Percentiles rank a stretch among this genome's conserved stretches.
Conservation (phyloP, 2,797 vertebrate species). For the Gymnoscopelus microlampas region DNA sequence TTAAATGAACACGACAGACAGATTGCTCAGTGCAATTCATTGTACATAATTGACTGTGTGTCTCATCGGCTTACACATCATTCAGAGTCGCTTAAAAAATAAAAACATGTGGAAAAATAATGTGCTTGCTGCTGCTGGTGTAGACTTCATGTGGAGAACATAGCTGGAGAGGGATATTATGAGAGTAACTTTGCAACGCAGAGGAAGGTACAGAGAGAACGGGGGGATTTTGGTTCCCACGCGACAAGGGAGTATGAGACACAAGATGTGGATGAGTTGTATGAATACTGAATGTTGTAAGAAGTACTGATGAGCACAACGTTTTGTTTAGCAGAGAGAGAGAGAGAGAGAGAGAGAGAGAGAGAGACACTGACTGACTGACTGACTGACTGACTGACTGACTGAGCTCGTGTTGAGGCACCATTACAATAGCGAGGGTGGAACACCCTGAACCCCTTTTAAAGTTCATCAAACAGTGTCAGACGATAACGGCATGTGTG, state of each 20-base stretch:
- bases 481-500: too few species aligned
- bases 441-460: too few species aligned
- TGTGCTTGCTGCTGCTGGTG: neutral
- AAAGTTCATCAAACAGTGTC: too few species aligned
- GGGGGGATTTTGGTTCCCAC: slow-evolving; percentile 11
- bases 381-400: too few species aligned
- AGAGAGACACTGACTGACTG: too few species aligned
- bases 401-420: too few species aligned
- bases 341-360: too few species aligned
- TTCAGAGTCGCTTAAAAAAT: slow-evolving; percentile 2
- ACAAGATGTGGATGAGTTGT: too few species aligned
- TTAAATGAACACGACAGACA: slow-evolving; percentile 21
- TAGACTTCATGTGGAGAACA: slow-evolving; percentile 23
- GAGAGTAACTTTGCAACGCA: slow-evolving; percentile 8
- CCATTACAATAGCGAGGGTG: too few species aligned
- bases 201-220: slow-evolving; percentile 1
- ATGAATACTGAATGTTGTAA: too few species aligned
- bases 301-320: too few species aligned
- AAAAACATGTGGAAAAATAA: neutral
- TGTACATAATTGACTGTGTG: slow-evolving; percentile 11
- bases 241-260: neutral
- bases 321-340: too few species aligned
- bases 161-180: slow-evolving; percentile 23
- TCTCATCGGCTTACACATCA: slow-evolving; percentile 7
- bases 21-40: slow-evolving; percentile 21